Evolutionary conservation across 2,797 vertebrate genomes (phyloP).

Genomic region (Betta splendens): DNA sequence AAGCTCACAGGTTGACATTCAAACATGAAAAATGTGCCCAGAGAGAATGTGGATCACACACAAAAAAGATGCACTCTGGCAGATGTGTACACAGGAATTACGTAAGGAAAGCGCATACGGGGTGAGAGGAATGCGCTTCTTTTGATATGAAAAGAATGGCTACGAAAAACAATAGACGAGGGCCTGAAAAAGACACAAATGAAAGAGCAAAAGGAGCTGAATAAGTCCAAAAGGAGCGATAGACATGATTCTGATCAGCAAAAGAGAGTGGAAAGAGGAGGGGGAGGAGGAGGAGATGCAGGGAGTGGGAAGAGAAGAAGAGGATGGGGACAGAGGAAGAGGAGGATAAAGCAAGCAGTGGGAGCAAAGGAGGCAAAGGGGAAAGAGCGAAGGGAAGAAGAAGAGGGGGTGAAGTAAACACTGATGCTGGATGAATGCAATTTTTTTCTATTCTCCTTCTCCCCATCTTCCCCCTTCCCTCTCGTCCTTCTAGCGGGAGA

Average conservation of each 20-base stretch:
- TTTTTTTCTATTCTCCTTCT: constrained; percentile 67
- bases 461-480: constrained; percentile 60
- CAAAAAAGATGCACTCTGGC: constrained; percentile 35
- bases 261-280: constrained; percentile 21
- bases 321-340: constrained; percentile 48
- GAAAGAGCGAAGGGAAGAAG: constrained; percentile 5
- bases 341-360: constrained; percentile 24
- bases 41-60: constrained; percentile 26
- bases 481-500: constrained; percentile 73
- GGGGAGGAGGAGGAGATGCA: neutral
- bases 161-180: constrained; percentile 51
- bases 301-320: constrained; percentile 2
- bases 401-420: constrained; percentile 61
- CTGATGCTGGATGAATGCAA: constrained; percentile 74
- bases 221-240: constrained; percentile 42
- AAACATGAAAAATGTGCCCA: constrained; percentile 36
- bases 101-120: constrained; percentile 23
- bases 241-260: constrained; percentile 54
- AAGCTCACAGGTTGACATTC: constrained; percentile 20
- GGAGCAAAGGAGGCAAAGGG: constrained; percentile 14
- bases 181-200: constrained; percentile 27
- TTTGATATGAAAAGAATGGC: constrained; percentile 69
- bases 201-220: constrained; percentile 47
- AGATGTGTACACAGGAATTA: constrained; percentile 48
- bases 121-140: constrained; percentile 43